These are phyloP conservation scores for Panulirus ornatus DNA, from an alignment of 1,140 invertebrate genomes.

Conservation along the genomic window DNA sequence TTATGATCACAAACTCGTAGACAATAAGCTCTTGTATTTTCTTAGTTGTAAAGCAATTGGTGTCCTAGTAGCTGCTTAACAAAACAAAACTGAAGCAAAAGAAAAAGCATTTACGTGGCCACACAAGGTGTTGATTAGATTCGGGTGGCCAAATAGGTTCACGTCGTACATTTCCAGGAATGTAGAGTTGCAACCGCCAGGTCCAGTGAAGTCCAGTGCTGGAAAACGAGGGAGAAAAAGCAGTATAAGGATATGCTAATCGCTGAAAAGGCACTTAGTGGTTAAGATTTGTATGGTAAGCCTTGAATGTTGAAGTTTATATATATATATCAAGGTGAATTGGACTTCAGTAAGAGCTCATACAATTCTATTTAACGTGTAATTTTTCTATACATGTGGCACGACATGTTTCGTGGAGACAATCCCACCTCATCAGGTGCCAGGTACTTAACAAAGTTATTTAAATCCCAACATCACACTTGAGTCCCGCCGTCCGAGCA, in stretches of 20 bases:
- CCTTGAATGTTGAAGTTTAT: neutral
- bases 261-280: neutral
- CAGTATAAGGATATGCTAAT: neutral
- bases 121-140: conserved; percentile 47
- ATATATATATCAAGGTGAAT: no score
- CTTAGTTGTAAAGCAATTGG: neutral
- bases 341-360: no score
- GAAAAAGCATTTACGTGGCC: conserved; percentile 32
- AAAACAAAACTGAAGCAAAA: neutral
- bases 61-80: neutral
- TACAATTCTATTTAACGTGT: no score
- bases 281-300: neutral
- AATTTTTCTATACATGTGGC: no score
- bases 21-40: neutral
- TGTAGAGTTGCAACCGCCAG: conserved; percentile 62
- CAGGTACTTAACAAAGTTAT: no score
- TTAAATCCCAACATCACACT: no score
- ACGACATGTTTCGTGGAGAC: no score
- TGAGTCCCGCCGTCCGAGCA: no score
- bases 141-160: neutral
- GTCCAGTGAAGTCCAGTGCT: conserved; percentile 65
- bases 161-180: conserved; percentile 76
- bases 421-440: no score
- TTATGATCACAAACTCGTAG: neutral
- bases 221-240: neutral